phyloP scores from a whole-genome alignment of 30 jellyfish, hydroid and myxozoan species.

The Turritopsis dohrnii region DNA sequence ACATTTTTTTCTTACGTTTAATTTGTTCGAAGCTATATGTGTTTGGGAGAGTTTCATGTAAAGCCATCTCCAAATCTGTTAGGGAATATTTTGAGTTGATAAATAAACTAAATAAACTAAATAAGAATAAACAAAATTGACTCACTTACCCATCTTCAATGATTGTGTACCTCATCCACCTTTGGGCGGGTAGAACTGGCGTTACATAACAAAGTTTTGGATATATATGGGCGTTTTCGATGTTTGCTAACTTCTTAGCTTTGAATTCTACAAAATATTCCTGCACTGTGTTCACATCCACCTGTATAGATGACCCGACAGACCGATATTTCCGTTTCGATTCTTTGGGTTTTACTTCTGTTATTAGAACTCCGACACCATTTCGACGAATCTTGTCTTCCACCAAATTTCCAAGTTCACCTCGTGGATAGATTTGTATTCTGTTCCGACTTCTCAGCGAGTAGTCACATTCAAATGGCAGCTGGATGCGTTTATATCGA shows the following conservation, averaged over 20 bases:
- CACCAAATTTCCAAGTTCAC: neutral
- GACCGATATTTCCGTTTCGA: slow-evolving; percentile 2
- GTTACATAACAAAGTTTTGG: slow-evolving; percentile 53
- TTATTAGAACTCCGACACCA: slow-evolving; percentile 34
- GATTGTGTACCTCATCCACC: slow-evolving; percentile 28
- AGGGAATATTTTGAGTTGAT: too few species aligned
- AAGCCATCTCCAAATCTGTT: too few species aligned
- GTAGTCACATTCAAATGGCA: slow-evolving; percentile 72
- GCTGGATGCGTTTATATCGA: slow-evolving; percentile 42
- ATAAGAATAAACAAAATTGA: neutral
- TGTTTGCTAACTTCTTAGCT: slow-evolving; percentile 20
- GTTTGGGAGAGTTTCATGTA: too few species aligned
- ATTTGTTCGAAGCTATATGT: too few species aligned
- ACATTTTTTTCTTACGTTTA: too few species aligned
- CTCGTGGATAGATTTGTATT: neutral
- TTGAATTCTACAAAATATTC: slow-evolving; percentile 48
- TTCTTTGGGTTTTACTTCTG: slow-evolving; percentile 27
- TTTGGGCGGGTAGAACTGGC: slow-evolving; percentile 31
- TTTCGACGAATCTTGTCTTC: slow-evolving; percentile 8
- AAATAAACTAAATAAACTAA: too few species aligned
- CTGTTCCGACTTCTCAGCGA: slow-evolving; percentile 3
- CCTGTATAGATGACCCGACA: neutral
- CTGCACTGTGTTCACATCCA: neutral
- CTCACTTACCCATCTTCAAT: slow-evolving; percentile 54
- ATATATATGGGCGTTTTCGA: slow-evolving; percentile 31